Evolutionary conservation across 2,888 invertebrate species (phyloP), one percentile per base, ranked within the genome.

Genomic region (Isoperla grammatica): DNA sequence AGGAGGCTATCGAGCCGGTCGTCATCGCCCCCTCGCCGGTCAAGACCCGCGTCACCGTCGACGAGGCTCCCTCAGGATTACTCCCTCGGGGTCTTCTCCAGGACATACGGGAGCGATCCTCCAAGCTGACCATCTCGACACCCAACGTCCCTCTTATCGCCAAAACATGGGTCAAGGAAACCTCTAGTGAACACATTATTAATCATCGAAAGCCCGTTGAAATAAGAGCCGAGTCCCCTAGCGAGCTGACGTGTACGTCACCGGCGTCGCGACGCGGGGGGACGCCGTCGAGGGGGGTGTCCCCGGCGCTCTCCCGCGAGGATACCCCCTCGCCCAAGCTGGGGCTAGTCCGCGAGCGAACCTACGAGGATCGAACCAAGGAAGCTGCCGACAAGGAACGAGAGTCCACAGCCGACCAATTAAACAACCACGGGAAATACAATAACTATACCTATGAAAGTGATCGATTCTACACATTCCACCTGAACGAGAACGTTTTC

Each of bases 391-490:
- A 56, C n/a, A 61, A 61, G 40, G 49, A 53, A 15, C 35, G 39
- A 19, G 53, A 53, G 17, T 20, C 37, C 8, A 19, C 19, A 8
- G 15, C 17, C 6, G 11, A 19, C 15, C 67, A 79, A 78, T 66
- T 78, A 78, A 67, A 81, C 79, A 71, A 75, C 75, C 64, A 77
- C 81, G 29, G 4, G 29, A 29, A 29, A 29, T 6, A 4, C 8
- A 58, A 64, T 53, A 59, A 42, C 56, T 61, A 63, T 37, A 53
- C 49, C 67, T 88, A 84, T 70, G 87, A 88, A 70, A 81, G 87
- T 68, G 89, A 90, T 76, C 85, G 85, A 74, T 90, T 82, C 74
- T 90, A 88, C 72, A 85, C 86, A 72, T 91, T 91, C 71, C 90
- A 91, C 75, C 76, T 91, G 64, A 87, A 89, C 71, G 91, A 91